Base-by-base conservation (phyloP, 2,797 vertebrate species). In the Syngnathus acus region DNA sequence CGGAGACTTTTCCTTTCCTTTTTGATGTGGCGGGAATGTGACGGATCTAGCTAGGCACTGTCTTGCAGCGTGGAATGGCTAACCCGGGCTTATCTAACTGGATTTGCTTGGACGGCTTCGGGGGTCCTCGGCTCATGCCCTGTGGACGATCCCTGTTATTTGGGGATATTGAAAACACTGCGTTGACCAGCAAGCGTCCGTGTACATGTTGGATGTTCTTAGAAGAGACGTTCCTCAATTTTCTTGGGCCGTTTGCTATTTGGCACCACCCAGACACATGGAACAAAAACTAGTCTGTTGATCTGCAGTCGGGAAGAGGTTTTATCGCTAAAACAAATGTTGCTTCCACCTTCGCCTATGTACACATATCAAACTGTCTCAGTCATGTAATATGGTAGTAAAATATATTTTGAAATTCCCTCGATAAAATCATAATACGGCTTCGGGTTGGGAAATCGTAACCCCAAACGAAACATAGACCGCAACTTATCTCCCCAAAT, bases 81-180 rank as follows among this genome's bases (percentile, higher is more conserved):
- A 91, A 89, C 89, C 88, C 89, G 73, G 89, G 89, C 88, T 91
- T 91, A 90, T 89, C 89, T 91, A 91, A 92, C 83, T 82, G 88
- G 90, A 92, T 92, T 92, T 91, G 85, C 85, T 86, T 61, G 87
- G 78, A 82, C 82, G 66, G 80, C 82, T 87, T 84, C 73, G 84
- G 78, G 84, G 80, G 84, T 82, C 82, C 82, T 83, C 76, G 82
- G 82, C 87, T 83, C 81, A 77, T 87, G 86, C 86, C 87, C 86
- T 80, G 80, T 86, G 85, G 82, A 80, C 78, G 83, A 85, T 85
- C 86, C 84, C 77, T 86, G 81, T 89, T 85, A 85, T 77, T 82
- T 26, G 26, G 80, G 82, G 82, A 82, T 85, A 85, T 77, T 82
- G 80, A 83, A 81, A 82, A 86, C 81, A 88, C 84, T 84, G 76